Base-by-base conservation (phyloP, 1,140 invertebrate genomes). In the Artemia franciscana region DNA sequence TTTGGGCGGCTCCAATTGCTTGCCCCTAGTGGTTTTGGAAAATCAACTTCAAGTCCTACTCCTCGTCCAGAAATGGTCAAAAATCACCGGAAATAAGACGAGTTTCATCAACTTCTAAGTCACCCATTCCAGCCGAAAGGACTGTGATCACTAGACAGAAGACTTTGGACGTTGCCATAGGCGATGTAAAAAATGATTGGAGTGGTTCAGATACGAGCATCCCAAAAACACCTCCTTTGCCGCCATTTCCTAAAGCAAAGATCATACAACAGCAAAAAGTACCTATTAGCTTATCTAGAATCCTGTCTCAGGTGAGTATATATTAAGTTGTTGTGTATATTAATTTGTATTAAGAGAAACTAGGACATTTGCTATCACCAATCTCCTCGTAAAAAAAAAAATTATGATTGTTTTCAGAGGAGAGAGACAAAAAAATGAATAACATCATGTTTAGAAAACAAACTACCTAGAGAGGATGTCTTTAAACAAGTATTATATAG, bases 61-160 rank as follows among this genome's bases (percentile, higher is more conserved):
- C 9, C 1, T 18, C 15, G 7, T 18, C 61, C 67, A 70, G 21
- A 51, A 18, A 15, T 51, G 39, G 12, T 51, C 21, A 12, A 18
- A 51, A 51, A 18, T 51, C 39, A 1, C 39, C 39, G 39, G 12
- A 51, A 51, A 12, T 51, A 15, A 12, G 39, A 18, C 39, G 39
- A 51, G 39, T 51, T 51, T 12, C 21, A 15, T 51, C 39, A 3
- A 51, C 39, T 51, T 12, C 21, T 12, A 51, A 51, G 21, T 12
- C 3, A 2, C 12, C 12, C 12, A 15, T 18, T 15, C 39, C 39
- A 15, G 39, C 39, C 1, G 39, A 51, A 15, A 18, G 21, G 12
- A 51, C 12, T 1, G 12, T 3, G 12, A 12, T 51, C 12, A 15
- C 39, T 15, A 51, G 39, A 3, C 39, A 51, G 39, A 51, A 18